Conservation (phyloP, 2,797 vertebrate genomes). For the Acropternis orthonyx region DNA sequence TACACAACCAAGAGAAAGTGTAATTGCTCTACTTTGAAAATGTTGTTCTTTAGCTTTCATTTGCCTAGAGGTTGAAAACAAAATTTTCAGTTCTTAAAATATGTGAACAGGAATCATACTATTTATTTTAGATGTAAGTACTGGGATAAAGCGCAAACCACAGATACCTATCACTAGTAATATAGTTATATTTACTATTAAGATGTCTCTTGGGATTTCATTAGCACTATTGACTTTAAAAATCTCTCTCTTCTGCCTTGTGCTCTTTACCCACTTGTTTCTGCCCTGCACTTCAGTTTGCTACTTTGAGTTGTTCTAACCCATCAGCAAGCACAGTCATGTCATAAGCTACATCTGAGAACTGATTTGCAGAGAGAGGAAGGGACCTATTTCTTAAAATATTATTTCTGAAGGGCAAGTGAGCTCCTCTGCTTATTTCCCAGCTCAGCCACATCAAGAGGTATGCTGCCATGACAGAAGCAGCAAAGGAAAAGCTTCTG, state of each 20-base stretch:
- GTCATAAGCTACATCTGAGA: neutral
- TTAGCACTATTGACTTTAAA: neutral
- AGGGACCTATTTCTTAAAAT: neutral
- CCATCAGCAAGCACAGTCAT: neutral
- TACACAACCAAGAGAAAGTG: neutral
- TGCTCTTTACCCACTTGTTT: neutral
- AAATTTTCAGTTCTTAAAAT: neutral
- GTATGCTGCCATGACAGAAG: accelerated
- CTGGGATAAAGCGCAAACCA: neutral
- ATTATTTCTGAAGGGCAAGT: neutral
- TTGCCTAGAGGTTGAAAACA: neutral
- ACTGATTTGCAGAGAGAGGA: accelerated
- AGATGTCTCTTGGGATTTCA: neutral
- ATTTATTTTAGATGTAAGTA: neutral
- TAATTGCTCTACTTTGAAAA: neutral
- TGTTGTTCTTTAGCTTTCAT: neutral
- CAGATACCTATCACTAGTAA: neutral
- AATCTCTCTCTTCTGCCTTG: neutral
- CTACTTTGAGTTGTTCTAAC: neutral
- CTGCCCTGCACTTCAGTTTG: neutral
- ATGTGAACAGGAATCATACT: neutral
- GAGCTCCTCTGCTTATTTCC: neutral
- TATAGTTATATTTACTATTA: neutral
- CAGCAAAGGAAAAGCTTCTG: neutral
- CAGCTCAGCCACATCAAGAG: neutral